Percentiles rank a stretch among this genome's conserved stretches.
Evolutionary conservation across 2,113 vertebrate species (phyloP).

Genomic region (Syngnathus floridae): DNA sequence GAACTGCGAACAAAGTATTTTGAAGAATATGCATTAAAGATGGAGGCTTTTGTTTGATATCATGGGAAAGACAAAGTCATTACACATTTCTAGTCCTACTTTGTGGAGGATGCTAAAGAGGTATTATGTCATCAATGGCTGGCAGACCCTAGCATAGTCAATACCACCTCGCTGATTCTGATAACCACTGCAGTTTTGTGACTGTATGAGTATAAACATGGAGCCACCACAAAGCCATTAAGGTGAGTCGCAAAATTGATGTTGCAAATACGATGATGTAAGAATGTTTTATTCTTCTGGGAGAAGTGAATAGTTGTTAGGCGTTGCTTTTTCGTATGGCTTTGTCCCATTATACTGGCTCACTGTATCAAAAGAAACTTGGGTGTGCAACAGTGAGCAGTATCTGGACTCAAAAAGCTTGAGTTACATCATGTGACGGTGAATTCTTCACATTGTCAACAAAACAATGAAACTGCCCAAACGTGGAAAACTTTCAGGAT

Average conservation of each 20-base stretch:
- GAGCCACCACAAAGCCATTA: background rate
- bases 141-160: background rate
- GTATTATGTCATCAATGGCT: background rate
- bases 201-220: background rate
- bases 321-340: background rate
- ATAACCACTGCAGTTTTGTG: background rate
- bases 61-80: background rate
- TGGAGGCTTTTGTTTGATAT: background rate
- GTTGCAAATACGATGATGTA: background rate
- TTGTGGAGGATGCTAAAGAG: background rate
- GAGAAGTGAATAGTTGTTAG: background rate
- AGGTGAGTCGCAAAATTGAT: background rate
- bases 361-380: background rate
- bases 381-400: background rate
- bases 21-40: background rate
- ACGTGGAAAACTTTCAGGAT: background rate
- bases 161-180: background rate
- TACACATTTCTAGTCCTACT: background rate
- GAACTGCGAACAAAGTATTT: too few relatives aligned
- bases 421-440: background rate
- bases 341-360: background rate
- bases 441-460: background rate
- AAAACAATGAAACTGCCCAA: background rate
- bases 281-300: background rate
- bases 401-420: background rate